These are phyloP conservation scores for Pyxicephalus adspersus DNA, from an alignment of 2,113 vertebrate genomes.

Conservation along the genomic window DNA sequence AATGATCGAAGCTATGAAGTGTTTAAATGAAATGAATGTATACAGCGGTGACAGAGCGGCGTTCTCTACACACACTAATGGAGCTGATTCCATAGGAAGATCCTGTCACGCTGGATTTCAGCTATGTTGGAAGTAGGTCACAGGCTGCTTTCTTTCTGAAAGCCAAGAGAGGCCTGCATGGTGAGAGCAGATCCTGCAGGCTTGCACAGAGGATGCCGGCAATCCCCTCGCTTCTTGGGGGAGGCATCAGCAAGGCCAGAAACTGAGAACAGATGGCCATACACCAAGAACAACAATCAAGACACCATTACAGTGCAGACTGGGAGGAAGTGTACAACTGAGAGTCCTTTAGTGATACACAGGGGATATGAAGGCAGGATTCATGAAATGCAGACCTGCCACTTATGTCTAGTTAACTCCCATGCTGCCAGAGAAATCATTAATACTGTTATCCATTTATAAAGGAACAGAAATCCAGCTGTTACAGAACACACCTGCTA, in stretches of 20 bases:
- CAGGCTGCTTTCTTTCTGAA: constrained; percentile 49
- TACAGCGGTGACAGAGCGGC: neutral
- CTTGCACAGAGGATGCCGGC: constrained; percentile 27
- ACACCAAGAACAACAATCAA: constrained; percentile 3
- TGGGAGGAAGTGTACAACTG: constrained; percentile 3
- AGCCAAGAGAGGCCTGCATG: constrained; percentile 45
- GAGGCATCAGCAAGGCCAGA: constrained; percentile 30
- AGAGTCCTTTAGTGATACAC: neutral
- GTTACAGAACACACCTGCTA: too few species aligned
- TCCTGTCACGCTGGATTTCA: constrained; percentile 43
- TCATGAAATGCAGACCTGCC: neutral
- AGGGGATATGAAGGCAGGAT: neutral
- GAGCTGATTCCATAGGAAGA: constrained; percentile 39
- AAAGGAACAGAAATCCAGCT: too few species aligned
- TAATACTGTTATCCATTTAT: too few species aligned
- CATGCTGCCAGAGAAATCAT: neutral
- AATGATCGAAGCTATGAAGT: neutral
- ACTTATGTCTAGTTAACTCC: neutral
- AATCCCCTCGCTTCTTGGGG: constrained; percentile 31
- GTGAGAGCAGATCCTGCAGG: constrained; percentile 50
- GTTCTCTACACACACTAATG: constrained; percentile 25
- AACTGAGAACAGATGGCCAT: constrained; percentile 35
- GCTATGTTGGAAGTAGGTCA: constrained; percentile 50
- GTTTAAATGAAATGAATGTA: neutral
- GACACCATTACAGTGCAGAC: constrained; percentile 5